Percentiles rank a stretch among this genome's conserved stretches.
Evolutionary conservation across 37 sponge, comb jelly and placozoan genomes (phyloP).

Genomic region (Axinella damicornis): DNA sequence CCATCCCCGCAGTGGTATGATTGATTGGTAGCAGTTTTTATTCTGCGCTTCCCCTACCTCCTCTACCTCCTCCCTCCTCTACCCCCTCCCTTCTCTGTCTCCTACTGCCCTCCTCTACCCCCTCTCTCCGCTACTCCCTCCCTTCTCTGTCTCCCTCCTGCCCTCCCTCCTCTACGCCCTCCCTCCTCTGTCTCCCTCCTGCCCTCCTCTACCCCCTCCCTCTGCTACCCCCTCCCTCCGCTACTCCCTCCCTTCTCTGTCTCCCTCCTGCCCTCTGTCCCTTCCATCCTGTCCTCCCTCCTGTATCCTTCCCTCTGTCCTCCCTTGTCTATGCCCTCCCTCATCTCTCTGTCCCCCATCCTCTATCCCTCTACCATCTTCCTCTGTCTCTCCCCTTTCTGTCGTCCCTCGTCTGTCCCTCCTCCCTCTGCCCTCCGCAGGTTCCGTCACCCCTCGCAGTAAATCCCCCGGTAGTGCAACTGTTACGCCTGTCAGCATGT

Average conservation of each 20-base stretch:
- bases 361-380: background rate
- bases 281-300: background rate
- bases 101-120: no score
- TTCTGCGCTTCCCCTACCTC: no score
- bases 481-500: slow-evolving; percentile 31
- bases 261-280: background rate
- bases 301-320: background rate
- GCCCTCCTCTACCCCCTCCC: background rate
- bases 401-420: no score
- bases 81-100: no score
- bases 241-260: background rate
- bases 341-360: no score
- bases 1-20: no score
- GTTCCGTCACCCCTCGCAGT: slow-evolving; percentile 44
- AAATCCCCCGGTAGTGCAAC: slow-evolving; percentile 38
- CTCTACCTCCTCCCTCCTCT: no score
- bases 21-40: no score
- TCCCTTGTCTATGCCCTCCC: no score
- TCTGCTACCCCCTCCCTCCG: background rate
- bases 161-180: background rate
- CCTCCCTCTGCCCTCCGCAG: background rate
- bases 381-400: no score
- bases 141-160: no score
- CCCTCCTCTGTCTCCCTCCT: background rate
- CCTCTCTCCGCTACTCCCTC: no score